Base-by-base conservation (phyloP, 2,797 vertebrate genomes). In the Intellagama lesueurii region DNA sequence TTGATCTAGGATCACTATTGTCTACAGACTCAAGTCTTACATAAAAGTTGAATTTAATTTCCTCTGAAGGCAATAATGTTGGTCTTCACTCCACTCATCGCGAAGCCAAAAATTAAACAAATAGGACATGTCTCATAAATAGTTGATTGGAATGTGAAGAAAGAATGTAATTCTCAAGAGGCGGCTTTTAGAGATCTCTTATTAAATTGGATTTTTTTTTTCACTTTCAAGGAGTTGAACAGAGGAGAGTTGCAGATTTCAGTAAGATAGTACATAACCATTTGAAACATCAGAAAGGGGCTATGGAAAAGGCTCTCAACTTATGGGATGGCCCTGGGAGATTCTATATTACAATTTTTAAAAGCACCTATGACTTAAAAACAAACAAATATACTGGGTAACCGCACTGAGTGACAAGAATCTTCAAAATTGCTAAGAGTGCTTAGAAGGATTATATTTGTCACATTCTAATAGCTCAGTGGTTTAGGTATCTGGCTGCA, bases 401-500 rank as follows among this genome's bases (percentile, higher is more conserved):
- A 75, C 73, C 89, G 49, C 32, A 66, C 75, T 66, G 70, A 81
- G 26, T 91, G 32, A 87, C 0, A 81, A 1, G 47, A 92, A 93
- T 40, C 75, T 91, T 91, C 91, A 92, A 14, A 85, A 47, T 44
- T 90, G 76, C 85, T n/a, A 86, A 5, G 17, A 30, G 32, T 92
- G 32, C 84, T 76, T 91, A 84, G 70, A 90, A 49, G 88, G 76
- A 84, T 1, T 83, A 91, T 49, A 81, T 92, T 90, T 86, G 88
- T 88, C 26, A 87, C 47, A 83, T 88, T 44, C 40, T 84, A 89
- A 88, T 80, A 56, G 52, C 52, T 56, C 52, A 56, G 52, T 56
- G 14, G 52, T 56, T 56, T 56, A 56, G 52, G 52, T 56, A 56
- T 14, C 40, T 40, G 40, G 40, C 40, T 40, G 40, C 40, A 40